Base-by-base conservation (phyloP, 2,113 vertebrate genomes). In the Actenoides lindsayi region DNA sequence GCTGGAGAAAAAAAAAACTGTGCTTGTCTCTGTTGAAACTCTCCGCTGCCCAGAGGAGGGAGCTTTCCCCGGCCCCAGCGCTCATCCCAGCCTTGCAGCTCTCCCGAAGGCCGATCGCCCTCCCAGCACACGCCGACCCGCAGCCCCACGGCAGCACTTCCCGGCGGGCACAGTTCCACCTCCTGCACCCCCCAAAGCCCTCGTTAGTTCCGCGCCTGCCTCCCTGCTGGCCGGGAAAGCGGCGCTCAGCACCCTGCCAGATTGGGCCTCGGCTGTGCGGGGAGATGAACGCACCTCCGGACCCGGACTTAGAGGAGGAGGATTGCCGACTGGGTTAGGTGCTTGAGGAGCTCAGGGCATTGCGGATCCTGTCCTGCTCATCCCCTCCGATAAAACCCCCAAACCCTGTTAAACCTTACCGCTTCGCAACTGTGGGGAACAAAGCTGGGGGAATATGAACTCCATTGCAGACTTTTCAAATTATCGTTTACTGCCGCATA, bases 401-500 rank as follows among this genome's bases (percentile, higher is more conserved):
- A 41, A 41, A 41, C 31, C 35, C 53, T 5, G 53, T 14, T 37
- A 64, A 64, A 53, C 31, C 21, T 74, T 18, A 10, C 13, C 25
- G 2, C 48, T 89, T 57, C 7, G 5, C 10, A 30, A 33, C 17
- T 11, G 48, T 5, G 11, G 50, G 50, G 46, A 82, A 25, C 42
- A 64, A 90, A 93, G 24, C 79, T 31, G 48, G 5, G 41, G 31
- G 44, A 89, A 59, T 23, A 15, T 69, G 8, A 42, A 31, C 70
- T 41, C 78, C 82, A 5, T 1, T 1, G 27, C 60, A 77, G 75
- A 11, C 76, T 90, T 85, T 83, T 91, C 89, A 84, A 91, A 96
- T 96, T 74, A 74, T n/a, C 59, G n/a, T 96, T 96, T 91, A 93
- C 78, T 85, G 87, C 68, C 33, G 37, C 78, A 16, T 60, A 41